phyloP scores from a whole-genome alignment of 2,113 vertebrate species.

The Dicerorhinus sumatrensis region DNA sequence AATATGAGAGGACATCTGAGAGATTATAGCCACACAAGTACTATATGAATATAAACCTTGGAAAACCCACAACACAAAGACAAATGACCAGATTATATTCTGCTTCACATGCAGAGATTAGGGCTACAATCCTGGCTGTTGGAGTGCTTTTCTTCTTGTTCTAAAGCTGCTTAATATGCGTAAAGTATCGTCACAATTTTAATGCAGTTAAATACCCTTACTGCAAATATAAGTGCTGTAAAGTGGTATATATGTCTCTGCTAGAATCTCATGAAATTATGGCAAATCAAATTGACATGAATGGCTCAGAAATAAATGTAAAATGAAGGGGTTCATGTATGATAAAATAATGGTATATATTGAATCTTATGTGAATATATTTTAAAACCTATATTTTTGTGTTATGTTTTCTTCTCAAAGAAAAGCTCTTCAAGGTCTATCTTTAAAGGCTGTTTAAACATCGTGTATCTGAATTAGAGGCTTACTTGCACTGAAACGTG shows the following conservation, averaged over 20 bases:
- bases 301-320: conserved; percentile 31
- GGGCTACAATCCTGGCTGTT: not conserved
- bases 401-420: conserved; percentile 71
- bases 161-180: not conserved
- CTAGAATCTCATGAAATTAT: conserved; percentile 21
- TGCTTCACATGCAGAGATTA: not conserved
- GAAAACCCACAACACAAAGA: not conserved
- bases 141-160: not conserved
- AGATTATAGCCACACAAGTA: not conserved
- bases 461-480: conserved; percentile 63
- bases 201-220: not conserved
- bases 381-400: conserved; percentile 61
- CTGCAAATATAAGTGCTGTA: not conserved
- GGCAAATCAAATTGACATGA: conserved; percentile 41
- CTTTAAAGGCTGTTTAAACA: conserved; percentile 71
- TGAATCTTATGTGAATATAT: not conserved
- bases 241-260: not conserved
- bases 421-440: conserved; percentile 56
- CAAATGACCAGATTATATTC: not conserved
- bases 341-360: not conserved
- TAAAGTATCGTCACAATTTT: not conserved
- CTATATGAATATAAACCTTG: not conserved
- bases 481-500: not conserved
- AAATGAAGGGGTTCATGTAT: conserved; percentile 40
- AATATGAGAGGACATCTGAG: not conserved